These are phyloP conservation scores for Capromys pilorides DNA, from an alignment of 2,797 vertebrate genomes.

Conservation along the genomic window DNA sequence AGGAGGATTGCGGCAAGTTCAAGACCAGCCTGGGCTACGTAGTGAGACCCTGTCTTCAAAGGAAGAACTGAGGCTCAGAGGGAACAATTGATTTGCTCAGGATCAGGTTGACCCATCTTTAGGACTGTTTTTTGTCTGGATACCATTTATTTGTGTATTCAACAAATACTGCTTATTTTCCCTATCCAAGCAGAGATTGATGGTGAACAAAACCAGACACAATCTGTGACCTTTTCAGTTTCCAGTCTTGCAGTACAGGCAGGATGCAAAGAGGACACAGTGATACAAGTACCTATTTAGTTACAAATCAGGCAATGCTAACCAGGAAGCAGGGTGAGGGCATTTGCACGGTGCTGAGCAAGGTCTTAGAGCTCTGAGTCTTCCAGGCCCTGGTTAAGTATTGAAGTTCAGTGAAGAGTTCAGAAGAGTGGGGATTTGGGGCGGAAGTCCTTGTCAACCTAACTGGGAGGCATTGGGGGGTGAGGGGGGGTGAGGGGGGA, in stretches of 20 bases:
- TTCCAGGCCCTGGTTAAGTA: not conserved
- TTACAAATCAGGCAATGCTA: not conserved
- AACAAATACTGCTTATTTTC: slow-evolving; percentile 2
- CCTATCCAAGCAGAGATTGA: not conserved
- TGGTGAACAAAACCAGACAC: slow-evolving; percentile 7
- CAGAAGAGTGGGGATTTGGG: not conserved
- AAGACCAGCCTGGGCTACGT: too few relatives aligned
- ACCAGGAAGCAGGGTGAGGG: not conserved
- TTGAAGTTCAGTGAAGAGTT: not conserved
- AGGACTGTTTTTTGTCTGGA: not conserved
- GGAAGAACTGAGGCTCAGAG: not conserved
- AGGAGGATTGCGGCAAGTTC: too few relatives aligned
- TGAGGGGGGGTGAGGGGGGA: too few relatives aligned
- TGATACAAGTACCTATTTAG: not conserved
- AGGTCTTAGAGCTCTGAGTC: not conserved
- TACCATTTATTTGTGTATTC: not conserved
- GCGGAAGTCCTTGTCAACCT: not conserved
- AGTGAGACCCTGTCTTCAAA: too few relatives aligned
- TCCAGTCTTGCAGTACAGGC: not conserved
- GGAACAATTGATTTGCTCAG: not conserved
- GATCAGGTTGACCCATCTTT: not conserved
- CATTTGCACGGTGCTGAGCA: not conserved
- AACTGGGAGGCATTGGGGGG: not conserved
- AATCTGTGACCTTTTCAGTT: slow-evolving; percentile 7
- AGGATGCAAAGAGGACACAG: not conserved